Conservation (phyloP, 2,888 invertebrate species). For the Tolmerus cingulatus region DNA sequence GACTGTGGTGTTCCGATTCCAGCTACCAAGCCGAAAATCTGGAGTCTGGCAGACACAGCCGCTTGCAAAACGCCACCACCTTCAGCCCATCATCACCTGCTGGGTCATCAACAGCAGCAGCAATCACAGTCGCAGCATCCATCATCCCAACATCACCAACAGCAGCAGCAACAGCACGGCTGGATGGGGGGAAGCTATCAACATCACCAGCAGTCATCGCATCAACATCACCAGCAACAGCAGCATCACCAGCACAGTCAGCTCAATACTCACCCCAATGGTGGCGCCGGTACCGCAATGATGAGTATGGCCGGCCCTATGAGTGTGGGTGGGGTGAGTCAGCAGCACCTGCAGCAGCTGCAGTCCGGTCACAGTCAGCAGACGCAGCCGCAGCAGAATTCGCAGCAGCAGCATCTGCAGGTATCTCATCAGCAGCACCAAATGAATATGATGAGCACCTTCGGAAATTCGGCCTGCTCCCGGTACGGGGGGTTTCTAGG, state of each 20-base stretch:
- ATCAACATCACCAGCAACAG: slow-evolving; percentile 53
- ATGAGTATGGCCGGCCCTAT: slow-evolving; percentile 52
- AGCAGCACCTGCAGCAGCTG: slow-evolving; percentile 52
- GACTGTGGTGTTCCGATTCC: slow-evolving; percentile 89
- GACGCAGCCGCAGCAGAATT: slow-evolving; percentile 52
- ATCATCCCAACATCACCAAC: slow-evolving; percentile 59
- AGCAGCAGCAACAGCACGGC: slow-evolving; percentile 60
- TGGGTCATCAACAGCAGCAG: slow-evolving; percentile 60
- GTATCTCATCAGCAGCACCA: slow-evolving; percentile 48
- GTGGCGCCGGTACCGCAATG: slow-evolving; percentile 52
- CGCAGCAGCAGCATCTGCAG: slow-evolving; percentile 60
- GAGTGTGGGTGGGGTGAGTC: slow-evolving; percentile 47
- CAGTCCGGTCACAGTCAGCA: slow-evolving; percentile 53
- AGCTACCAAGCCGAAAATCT: slow-evolving; percentile 92
- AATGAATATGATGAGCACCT: slow-evolving; percentile 63
- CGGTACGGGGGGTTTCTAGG: slow-evolving; percentile 75
- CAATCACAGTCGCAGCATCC: slow-evolving; percentile 56
- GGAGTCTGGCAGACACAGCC: slow-evolving; percentile 93
- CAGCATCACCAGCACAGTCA: slow-evolving; percentile 40
- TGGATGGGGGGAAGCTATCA: slow-evolving; percentile 61
- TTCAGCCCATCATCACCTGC: slow-evolving; percentile 64
- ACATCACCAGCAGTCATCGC: slow-evolving; percentile 56
- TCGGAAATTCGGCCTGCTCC: slow-evolving; percentile 68
- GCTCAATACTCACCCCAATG: slow-evolving; percentile 53
- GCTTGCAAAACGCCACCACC: slow-evolving; percentile 93